These are phyloP conservation scores for Passer montanus DNA, from an alignment of 2,113 vertebrate genomes.

Conservation along the genomic window DNA sequence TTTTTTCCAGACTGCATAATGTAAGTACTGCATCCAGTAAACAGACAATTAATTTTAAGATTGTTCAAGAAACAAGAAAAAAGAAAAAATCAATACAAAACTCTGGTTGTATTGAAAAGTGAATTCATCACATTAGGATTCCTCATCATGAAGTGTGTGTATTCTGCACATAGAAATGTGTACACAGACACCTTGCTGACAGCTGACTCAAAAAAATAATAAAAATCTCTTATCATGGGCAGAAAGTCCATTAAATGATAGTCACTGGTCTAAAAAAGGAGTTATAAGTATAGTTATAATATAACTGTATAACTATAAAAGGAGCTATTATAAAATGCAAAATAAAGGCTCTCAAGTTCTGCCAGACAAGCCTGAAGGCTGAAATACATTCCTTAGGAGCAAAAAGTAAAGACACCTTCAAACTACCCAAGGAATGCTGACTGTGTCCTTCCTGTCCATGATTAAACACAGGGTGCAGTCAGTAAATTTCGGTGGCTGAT, in stretches of 20 bases:
- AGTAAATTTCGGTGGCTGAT: not conserved
- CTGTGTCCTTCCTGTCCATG: not conserved
- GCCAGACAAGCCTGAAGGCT: not conserved
- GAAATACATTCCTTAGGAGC: not conserved
- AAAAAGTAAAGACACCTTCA: not conserved
- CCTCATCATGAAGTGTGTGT: too few relatives aligned
- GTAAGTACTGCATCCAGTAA: not conserved
- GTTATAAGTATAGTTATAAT: not conserved
- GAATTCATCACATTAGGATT: not conserved
- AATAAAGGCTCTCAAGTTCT: not conserved
- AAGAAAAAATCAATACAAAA: not conserved
- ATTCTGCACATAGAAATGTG: not conserved
- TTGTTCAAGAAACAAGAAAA: not conserved
- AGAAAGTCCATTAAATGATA: not conserved
- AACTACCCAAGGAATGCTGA: not conserved
- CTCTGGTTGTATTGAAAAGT: not conserved
- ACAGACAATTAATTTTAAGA: conserved; percentile 16
- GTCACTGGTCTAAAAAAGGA: not conserved
- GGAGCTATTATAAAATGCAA: not conserved
- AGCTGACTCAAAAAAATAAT: not conserved
- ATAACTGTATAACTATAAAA: not conserved
- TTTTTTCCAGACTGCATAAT: not conserved
- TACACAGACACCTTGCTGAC: not conserved
- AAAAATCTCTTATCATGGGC: not conserved
- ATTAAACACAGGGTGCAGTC: not conserved